These are phyloP conservation scores for Drosophila hydei DNA, from an alignment of 1,140 invertebrate genomes.

Conservation along the genomic window DNA sequence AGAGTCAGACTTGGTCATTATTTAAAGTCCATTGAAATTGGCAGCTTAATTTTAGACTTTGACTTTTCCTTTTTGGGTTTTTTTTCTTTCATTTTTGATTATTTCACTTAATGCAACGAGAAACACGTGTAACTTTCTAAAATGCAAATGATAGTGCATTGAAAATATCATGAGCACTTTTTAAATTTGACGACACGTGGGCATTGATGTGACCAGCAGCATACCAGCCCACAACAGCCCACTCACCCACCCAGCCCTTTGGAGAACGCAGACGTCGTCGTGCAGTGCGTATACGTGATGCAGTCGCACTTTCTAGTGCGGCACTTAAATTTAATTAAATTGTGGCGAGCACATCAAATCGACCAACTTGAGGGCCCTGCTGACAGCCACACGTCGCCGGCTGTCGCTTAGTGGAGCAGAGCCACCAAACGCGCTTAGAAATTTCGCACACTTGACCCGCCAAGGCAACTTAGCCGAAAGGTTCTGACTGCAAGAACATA, in stretches of 20 bases:
- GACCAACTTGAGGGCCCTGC: slow-evolving; percentile 41
- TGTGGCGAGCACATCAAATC: slow-evolving; percentile 42
- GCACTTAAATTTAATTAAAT: slow-evolving; percentile 60
- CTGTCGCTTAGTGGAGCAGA: slow-evolving; percentile 71
- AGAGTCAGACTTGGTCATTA: slow-evolving; percentile 26
- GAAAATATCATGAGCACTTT: slow-evolving; percentile 73
- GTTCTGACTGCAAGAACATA: neutral
- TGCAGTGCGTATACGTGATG: slow-evolving; percentile 75
- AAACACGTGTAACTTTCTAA: slow-evolving; percentile 78
- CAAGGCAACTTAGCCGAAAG: neutral
- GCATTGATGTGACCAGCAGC: slow-evolving; percentile 24
- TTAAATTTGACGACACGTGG: slow-evolving; percentile 67
- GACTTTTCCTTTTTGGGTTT: slow-evolving; percentile 36
- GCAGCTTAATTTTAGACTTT: slow-evolving; percentile 43
- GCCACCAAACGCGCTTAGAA: slow-evolving; percentile 49
- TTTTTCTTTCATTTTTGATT: slow-evolving; percentile 37
- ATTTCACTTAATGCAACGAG: slow-evolving; percentile 61
- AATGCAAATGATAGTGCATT: slow-evolving; percentile 75
- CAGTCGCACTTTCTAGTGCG: slow-evolving; percentile 67
- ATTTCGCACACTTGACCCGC: slow-evolving; percentile 25
- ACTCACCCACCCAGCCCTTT: neutral
- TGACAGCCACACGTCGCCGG: slow-evolving; percentile 62
- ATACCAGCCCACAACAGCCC: neutral
- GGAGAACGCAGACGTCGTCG: slow-evolving; percentile 34
- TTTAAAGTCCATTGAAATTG: slow-evolving; percentile 43